A percentile compares a stretch with the other conserved stretches of the same genome.
These are phyloP conservation scores for Crenichthys baileyi DNA, from an alignment of 2,797 vertebrate genomes.

Conservation along the genomic window DNA sequence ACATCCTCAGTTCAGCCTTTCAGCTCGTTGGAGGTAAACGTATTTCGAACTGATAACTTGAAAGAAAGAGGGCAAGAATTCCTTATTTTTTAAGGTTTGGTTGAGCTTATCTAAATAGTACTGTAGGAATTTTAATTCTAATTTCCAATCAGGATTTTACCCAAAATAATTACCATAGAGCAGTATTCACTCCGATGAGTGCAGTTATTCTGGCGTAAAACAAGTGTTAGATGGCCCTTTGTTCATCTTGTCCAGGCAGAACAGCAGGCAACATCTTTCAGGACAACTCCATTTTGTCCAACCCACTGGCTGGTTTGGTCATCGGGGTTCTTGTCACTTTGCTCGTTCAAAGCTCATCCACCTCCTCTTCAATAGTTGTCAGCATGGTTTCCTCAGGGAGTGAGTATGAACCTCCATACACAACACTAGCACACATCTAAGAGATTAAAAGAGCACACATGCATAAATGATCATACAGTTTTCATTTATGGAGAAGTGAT, in stretches of 20 bases:
- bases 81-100: not conserved
- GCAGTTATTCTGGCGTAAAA: not conserved
- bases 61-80: not conserved
- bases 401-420: constrained; percentile 76
- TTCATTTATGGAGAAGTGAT: not conserved
- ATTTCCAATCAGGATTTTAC: not conserved
- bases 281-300: constrained; percentile 87
- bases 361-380: constrained; percentile 94
- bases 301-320: constrained; percentile 92
- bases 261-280: constrained; percentile 93
- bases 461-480: not conserved
- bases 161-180: not conserved
- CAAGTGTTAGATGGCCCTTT: not conserved
- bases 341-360: constrained; percentile 96
- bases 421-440: not conserved
- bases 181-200: not conserved
- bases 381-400: constrained; percentile 96
- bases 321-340: constrained; percentile 94
- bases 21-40: constrained; percentile 93
- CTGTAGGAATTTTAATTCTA: not conserved
- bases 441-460: not conserved
- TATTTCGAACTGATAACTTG: not conserved
- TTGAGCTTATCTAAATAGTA: not conserved
- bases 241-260: constrained; percentile 81
- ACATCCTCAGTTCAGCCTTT: constrained; percentile 94